Conservation (phyloP, 2,888 invertebrate genomes). For the Eubasilissa splendida region DNA sequence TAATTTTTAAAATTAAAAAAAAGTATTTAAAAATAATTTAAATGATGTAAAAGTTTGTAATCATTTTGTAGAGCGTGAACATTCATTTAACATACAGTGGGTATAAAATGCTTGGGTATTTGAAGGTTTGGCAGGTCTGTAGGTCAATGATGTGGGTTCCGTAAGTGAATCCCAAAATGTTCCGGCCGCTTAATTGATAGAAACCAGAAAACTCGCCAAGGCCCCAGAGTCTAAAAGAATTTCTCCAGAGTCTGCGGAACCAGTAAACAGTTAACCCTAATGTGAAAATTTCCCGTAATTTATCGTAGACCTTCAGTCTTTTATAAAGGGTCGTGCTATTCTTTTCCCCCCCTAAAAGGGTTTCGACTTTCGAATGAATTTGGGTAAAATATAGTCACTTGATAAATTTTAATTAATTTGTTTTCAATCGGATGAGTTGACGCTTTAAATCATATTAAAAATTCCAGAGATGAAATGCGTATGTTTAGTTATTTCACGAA, state of each 20-base stretch:
- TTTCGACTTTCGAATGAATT: slow-evolving; percentile 28
- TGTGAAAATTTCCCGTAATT: slow-evolving; percentile 18
- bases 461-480: neutral
- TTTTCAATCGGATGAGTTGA: slow-evolving; percentile 4
- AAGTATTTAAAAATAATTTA: too few relatives aligned
- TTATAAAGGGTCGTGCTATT: slow-evolving; percentile 3
- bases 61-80: too few relatives aligned
- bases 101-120: slow-evolving; percentile 10
- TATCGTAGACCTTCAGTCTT: neutral
- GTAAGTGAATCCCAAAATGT: slow-evolving; percentile 33
- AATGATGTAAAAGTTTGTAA: too few relatives aligned
- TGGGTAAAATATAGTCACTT: slow-evolving; percentile 10
- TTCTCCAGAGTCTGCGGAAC: neutral
- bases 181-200: slow-evolving; percentile 38
- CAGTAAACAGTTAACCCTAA: slow-evolving; percentile 25
- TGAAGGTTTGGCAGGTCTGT: slow-evolving; percentile 18
- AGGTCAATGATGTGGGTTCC: slow-evolving; percentile 40
- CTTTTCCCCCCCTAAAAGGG: slow-evolving; percentile 3
- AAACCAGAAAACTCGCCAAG: slow-evolving; percentile 22
- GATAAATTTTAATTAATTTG: slow-evolving; percentile 10
- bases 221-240: slow-evolving; percentile 11
- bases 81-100: neutral
- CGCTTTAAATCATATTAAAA: neutral
- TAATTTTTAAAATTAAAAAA: too few relatives aligned
- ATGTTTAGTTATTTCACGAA: too few relatives aligned